Evolutionary conservation across 2,888 invertebrate species (phyloP).

Genomic region (Deilephila elpenor): DNA sequence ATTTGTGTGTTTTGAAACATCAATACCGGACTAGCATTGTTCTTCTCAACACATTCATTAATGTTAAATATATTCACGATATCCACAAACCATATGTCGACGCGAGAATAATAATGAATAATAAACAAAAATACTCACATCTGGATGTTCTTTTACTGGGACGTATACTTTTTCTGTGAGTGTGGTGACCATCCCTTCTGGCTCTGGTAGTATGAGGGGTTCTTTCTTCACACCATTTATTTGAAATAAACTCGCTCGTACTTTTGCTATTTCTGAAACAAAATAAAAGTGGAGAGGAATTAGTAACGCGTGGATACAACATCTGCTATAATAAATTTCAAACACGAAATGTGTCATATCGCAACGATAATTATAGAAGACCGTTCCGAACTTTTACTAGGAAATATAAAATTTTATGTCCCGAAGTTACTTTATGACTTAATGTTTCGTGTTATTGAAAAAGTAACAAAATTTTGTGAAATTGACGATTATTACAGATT

Average conservation of each 20-base stretch:
- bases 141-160: slow-evolving; percentile 99
- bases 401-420: slow-evolving; percentile 66
- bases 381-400: slow-evolving; percentile 62
- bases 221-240: slow-evolving; percentile 98
- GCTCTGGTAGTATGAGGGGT: slow-evolving; percentile 95
- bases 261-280: slow-evolving; percentile 98
- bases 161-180: slow-evolving; percentile 99
- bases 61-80: slow-evolving; percentile 19
- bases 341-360: slow-evolving; percentile 64
- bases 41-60: slow-evolving; percentile 19
- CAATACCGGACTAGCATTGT: slow-evolving; percentile 14
- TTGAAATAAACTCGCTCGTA: slow-evolving; percentile 98
- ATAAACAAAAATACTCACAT: slow-evolving; percentile 89
- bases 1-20: slow-evolving; percentile 30
- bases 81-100: slow-evolving; percentile 23
- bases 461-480: slow-evolving; percentile 35
- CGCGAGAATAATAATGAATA: slow-evolving; percentile 23
- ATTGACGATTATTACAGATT: background rate
- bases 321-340: slow-evolving; percentile 62
- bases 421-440: slow-evolving; percentile 55
- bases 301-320: slow-evolving; percentile 44
- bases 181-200: slow-evolving; percentile 95
- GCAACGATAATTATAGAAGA: slow-evolving; percentile 61
- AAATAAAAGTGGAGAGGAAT: slow-evolving; percentile 54
- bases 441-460: slow-evolving; percentile 42